Evolutionary conservation across 1,140 invertebrate species (phyloP), one percentile per base, ranked within the genome.

Genomic region (Cepaea nemoralis): DNA sequence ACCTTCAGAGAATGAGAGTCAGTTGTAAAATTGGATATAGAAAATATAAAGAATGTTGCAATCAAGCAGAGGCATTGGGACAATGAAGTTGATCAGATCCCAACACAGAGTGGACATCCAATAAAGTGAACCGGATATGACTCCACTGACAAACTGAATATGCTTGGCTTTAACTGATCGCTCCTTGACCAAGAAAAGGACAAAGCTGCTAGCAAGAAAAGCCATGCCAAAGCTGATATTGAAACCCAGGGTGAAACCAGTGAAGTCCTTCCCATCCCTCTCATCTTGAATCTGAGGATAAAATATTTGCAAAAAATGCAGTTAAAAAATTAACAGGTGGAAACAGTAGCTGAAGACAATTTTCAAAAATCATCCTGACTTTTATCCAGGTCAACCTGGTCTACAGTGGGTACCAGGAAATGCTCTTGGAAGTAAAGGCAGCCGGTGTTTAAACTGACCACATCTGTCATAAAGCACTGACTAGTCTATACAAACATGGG

Each of bases 71-170:
- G 35, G 31, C 82, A 84, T 0, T n/a, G 91, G 88, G 14, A 91
- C 76, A 3, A 91, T 27, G 82, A 87, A 91, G 84, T 91, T 91
- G 50, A 92, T 82, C 19, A 91, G 83, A 80, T 97, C 96, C 94
- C 95, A 96, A 0, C 95, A 59, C 33, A 95, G 93, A 0, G 94
- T 94, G 0, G 94, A 92, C 0, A 93, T 73, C 96, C 96, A 96
- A 90, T 94, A 95, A n/a, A n/a, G n/a, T 0, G 93, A 93, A 27
- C 93, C 91, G 0, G 94, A 93, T 59, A 94, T 93, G 0, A 95
- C 94, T 3, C 91, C 91, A 82, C 88, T 90, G 37, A 91, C 88
- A 80, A 88, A 84, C 83, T 91, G 90, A 40, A 90, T 79, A 82
- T 91, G 90, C 80, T 90, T 91, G 1, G 89, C 86, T 35, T 87